Conservation (phyloP, 2,113 vertebrate species). For the Callospermophilus lateralis region DNA sequence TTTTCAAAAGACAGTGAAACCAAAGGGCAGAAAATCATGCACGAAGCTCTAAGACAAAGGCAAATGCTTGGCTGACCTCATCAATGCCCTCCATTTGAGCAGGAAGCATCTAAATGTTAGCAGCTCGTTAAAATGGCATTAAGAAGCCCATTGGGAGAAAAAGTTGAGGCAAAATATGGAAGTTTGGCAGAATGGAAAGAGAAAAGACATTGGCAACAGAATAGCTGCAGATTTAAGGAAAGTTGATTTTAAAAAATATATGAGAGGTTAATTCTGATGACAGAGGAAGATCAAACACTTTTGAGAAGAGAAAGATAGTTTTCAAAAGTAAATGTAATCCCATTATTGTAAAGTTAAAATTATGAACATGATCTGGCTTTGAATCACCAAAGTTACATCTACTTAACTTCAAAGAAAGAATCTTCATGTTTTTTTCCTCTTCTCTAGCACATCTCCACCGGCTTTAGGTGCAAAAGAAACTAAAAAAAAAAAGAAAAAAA, state of each 20-base stretch:
- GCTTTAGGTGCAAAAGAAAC: neutral
- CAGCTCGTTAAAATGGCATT: neutral
- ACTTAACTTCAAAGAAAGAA: constrained; percentile 15
- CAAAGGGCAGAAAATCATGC: neutral
- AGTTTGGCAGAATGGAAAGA: neutral
- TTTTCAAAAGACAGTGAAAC: neutral
- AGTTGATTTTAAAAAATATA: neutral
- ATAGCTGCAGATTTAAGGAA: neutral
- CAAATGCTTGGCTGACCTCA: neutral
- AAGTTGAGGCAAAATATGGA: neutral
- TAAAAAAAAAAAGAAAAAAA: neutral
- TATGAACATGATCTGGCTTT: neutral
- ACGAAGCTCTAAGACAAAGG: neutral
- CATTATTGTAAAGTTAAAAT: neutral
- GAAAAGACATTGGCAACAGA: neutral
- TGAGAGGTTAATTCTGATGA: constrained; percentile 12
- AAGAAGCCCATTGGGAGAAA: neutral
- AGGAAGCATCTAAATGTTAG: neutral
- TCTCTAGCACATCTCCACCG: neutral
- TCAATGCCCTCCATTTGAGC: neutral
- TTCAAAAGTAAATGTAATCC: constrained; percentile 17
- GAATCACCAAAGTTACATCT: neutral
- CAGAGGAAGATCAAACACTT: neutral
- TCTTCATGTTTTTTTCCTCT: neutral
- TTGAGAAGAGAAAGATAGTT: constrained; percentile 9